phyloP scores from a whole-genome alignment of 2,113 vertebrate species.

The Notarius lentiginosus region DNA sequence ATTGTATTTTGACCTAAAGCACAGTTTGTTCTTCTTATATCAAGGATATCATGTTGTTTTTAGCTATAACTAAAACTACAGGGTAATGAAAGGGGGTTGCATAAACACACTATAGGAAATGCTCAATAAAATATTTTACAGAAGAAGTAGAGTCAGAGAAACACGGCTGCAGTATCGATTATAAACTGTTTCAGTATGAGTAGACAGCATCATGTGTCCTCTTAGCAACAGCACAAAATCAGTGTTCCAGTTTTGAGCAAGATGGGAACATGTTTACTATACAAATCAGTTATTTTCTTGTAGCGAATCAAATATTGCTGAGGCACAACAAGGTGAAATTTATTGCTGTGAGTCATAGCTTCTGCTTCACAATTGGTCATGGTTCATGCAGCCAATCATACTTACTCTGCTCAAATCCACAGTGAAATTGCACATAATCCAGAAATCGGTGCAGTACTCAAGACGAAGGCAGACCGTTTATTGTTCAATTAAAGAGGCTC shows the following conservation, averaged over 20 bases:
- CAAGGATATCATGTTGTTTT: conserved; percentile 23
- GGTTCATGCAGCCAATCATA: conserved; percentile 34
- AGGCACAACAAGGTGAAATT: conserved; percentile 28
- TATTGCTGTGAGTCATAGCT: conserved; percentile 14
- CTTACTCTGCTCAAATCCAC: conserved; percentile 33
- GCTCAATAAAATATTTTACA: background rate
- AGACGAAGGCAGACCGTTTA: conserved; percentile 24
- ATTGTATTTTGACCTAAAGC: conserved; percentile 28
- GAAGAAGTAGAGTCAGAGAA: background rate
- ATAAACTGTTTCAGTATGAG: background rate
- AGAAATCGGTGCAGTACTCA: conserved; percentile 13
- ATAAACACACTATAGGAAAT: background rate
- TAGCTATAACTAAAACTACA: conserved; percentile 15
- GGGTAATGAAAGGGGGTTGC: background rate
- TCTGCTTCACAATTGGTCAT: conserved; percentile 28
- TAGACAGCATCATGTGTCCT: background rate
- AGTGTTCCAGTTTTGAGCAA: background rate
- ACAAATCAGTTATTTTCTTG: conserved; percentile 14
- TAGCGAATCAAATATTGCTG: conserved; percentile 29
- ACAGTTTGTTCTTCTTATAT: conserved; percentile 16
- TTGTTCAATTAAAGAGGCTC: conserved; percentile 33
- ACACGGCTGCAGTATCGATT: background rate
- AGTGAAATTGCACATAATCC: conserved; percentile 41
- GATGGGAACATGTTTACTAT: background rate
- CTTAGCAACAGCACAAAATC: background rate